These are phyloP conservation scores for Perodicticus potto DNA, from an alignment of 2,797 vertebrate species.

Conservation along the genomic window DNA sequence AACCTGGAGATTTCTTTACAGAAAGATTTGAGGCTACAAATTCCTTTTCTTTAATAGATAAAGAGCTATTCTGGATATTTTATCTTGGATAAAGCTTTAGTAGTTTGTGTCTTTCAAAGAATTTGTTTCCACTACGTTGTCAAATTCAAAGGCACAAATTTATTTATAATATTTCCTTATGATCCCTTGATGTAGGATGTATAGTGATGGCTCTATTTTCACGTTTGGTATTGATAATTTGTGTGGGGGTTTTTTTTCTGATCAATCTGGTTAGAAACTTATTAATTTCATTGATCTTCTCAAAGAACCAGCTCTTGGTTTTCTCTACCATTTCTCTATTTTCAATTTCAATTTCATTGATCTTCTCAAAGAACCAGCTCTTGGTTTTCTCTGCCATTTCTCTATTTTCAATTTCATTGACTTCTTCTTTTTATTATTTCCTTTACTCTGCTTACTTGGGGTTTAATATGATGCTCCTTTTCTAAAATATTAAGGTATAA, in stretches of 20 bases:
- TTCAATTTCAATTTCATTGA: neutral
- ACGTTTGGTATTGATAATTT: neutral
- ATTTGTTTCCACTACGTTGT: slow-evolving; percentile 39
- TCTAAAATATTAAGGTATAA: neutral
- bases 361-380: neutral
- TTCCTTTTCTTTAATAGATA: neutral
- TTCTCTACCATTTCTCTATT: neutral
- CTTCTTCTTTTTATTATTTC: neutral
- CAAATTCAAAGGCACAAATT: neutral
- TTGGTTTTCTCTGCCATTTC: neutral
- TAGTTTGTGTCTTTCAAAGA: neutral
- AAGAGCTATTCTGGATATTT: neutral
- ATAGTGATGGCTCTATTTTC: neutral
- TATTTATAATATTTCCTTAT: slow-evolving; percentile 21
- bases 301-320: neutral
- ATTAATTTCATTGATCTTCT: neutral
- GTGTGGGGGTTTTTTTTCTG: neutral
- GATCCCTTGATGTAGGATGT: neutral
- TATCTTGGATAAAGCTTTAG: neutral
- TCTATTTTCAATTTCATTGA: neutral
- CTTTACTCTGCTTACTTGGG: neutral
- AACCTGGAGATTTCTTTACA: neutral
- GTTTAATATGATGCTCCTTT: neutral
- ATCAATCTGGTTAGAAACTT: neutral
- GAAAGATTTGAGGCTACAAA: neutral